phyloP scores from a whole-genome alignment of 2,888 invertebrate genomes.

The Schrankia costaestrigalis region DNA sequence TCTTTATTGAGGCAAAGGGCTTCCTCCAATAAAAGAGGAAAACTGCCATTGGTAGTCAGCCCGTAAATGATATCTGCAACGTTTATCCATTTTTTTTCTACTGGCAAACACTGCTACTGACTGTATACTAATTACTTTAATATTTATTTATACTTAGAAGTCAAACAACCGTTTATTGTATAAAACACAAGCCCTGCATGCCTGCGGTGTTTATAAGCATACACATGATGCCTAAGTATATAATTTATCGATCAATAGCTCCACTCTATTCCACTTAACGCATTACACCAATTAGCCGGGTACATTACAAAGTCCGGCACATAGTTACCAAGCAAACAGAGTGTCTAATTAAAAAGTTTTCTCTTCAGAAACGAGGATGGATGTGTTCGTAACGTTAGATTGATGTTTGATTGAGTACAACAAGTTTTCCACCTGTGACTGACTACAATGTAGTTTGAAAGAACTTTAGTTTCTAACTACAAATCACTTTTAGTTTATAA shows the following conservation, averaged over 20 bases:
- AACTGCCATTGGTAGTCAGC: too few species aligned
- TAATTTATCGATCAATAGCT: slow-evolving; percentile 10
- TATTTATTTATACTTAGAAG: too few species aligned
- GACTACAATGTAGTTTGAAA: slow-evolving; percentile 15
- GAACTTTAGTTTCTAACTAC: slow-evolving; percentile 22
- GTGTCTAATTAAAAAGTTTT: slow-evolving; percentile 46
- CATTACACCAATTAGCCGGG: slow-evolving; percentile 31
- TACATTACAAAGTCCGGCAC: slow-evolving; percentile 34
- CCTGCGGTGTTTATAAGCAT: too few species aligned
- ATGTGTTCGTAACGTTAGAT: slow-evolving; percentile 39
- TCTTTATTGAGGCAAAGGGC: too few species aligned
- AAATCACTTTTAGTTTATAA: slow-evolving; percentile 29
- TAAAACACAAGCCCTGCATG: too few species aligned
- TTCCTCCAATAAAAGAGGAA: too few species aligned
- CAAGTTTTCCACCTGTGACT: slow-evolving; percentile 30
- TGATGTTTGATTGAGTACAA: slow-evolving; percentile 36
- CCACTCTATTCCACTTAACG: slow-evolving; percentile 24
- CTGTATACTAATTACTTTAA: too few species aligned
- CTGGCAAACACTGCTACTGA: too few species aligned
- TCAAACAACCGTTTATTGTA: too few species aligned
- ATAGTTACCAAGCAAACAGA: slow-evolving; percentile 32
- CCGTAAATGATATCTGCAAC: too few species aligned
- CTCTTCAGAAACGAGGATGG: slow-evolving; percentile 32
- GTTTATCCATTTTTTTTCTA: too few species aligned
- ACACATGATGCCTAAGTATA: too few species aligned